A percentile compares a stretch with the other conserved stretches of the same genome.
These are phyloP conservation scores for Cheirogaleus major DNA, from an alignment of 2,797 vertebrate genomes.

Conservation along the genomic window DNA sequence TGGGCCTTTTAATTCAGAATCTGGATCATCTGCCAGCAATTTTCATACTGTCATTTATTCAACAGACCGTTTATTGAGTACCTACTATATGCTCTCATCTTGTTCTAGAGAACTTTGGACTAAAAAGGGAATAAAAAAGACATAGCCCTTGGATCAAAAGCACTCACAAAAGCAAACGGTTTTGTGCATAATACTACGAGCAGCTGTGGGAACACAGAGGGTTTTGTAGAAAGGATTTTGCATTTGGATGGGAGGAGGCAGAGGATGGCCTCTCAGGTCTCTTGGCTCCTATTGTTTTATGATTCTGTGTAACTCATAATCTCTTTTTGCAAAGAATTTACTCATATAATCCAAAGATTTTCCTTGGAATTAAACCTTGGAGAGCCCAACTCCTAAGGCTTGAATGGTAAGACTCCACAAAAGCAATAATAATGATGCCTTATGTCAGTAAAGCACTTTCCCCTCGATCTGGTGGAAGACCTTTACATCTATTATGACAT, in stretches of 20 bases:
- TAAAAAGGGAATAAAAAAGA: not conserved
- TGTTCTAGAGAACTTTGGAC: not conserved
- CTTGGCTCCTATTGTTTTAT: not conserved
- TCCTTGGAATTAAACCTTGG: conserved; percentile 14
- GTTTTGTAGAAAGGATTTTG: not conserved
- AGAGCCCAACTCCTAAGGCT: not conserved
- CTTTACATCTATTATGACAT: not conserved
- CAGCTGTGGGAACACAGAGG: not conserved
- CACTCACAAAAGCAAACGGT: not conserved
- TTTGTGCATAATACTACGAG: not conserved
- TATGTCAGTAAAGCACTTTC: no score
- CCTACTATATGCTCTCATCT: not conserved
- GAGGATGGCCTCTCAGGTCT: not conserved
- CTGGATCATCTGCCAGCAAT: not conserved
- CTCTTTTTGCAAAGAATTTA: not conserved
- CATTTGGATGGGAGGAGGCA: not conserved
- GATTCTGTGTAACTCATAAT: conserved; percentile 6
- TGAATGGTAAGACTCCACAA: not conserved
- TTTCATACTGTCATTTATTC: not conserved
- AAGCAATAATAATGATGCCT: not conserved
- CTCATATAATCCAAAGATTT: conserved; percentile 42
- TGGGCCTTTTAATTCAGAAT: not conserved
- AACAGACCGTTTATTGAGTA: not conserved
- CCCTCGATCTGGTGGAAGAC: not conserved
- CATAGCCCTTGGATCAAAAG: not conserved